A percentile compares a stretch with the other conserved stretches of the same genome.
Conservation (phyloP, 2,888 invertebrate genomes). For the Conus canariensis region DNA sequence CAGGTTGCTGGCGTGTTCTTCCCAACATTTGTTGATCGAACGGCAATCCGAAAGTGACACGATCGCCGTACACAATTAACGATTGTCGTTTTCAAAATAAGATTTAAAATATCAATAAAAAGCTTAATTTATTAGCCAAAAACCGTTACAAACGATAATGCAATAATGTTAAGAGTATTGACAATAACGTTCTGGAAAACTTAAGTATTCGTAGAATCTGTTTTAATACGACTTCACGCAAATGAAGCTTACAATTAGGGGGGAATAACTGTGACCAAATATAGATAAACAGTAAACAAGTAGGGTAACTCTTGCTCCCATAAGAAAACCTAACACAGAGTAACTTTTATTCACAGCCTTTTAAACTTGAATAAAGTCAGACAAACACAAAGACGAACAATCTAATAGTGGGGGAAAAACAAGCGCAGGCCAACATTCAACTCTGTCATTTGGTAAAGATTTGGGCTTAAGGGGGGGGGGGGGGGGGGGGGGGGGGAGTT, state of each 20-base stretch:
- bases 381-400: too few relatives aligned
- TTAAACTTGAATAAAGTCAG: too few relatives aligned
- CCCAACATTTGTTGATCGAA: neutral
- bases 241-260: neutral
- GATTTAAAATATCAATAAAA: neutral
- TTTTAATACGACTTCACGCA: neutral
- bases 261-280: neutral
- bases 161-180: neutral
- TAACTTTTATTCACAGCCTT: too few relatives aligned
- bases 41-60: constrained; percentile 11
- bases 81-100: neutral
- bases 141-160: neutral
- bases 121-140: neutral
- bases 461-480: too few relatives aligned
- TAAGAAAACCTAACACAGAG: too few relatives aligned
- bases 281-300: too few relatives aligned
- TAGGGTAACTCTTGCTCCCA: too few relatives aligned
- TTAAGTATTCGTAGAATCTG: neutral
- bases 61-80: neutral
- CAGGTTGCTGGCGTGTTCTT: too few relatives aligned
- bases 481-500: too few relatives aligned
- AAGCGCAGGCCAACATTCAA: too few relatives aligned
- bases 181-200: neutral
- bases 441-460: too few relatives aligned
- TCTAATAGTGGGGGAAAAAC: too few relatives aligned